Evolutionary conservation across 2,888 invertebrate genomes (phyloP).

Genomic region (Catocala sponsa): DNA sequence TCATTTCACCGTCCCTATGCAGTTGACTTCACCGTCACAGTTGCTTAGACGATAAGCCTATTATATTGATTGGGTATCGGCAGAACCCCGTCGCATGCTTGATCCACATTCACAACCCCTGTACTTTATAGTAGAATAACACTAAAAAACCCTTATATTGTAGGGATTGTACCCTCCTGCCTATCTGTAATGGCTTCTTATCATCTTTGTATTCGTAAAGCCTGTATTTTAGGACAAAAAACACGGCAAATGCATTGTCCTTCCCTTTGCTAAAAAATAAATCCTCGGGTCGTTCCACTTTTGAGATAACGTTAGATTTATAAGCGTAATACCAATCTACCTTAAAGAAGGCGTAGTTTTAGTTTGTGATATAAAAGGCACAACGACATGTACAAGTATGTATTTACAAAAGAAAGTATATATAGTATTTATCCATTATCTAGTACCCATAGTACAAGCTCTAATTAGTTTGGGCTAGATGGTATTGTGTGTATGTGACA

Average conservation of each 20-base stretch:
- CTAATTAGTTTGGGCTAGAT: too few relatives aligned
- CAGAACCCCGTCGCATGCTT: constrained; percentile 66
- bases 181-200: constrained; percentile 75
- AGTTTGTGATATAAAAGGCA: constrained; percentile 1
- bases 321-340: constrained; percentile 58
- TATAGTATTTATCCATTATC: too few relatives aligned
- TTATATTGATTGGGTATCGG: constrained; percentile 49
- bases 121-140: constrained; percentile 54
- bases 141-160: constrained; percentile 68
- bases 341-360: constrained; percentile 26
- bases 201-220: constrained; percentile 80
- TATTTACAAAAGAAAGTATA: too few relatives aligned
- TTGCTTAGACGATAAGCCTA: constrained; percentile 28
- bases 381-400: too few relatives aligned
- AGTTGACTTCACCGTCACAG: constrained; percentile 19
- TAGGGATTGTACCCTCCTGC: constrained; percentile 51
- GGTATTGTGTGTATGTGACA: too few relatives aligned
- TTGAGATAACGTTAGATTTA: constrained; percentile 71
- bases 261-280: constrained; percentile 69
- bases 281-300: constrained; percentile 55
- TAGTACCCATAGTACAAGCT: too few relatives aligned
- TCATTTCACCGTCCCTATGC: constrained; percentile 21
- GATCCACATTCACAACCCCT: constrained; percentile 64
- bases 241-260: constrained; percentile 72
- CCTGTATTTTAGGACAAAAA: constrained; percentile 65